Evolutionary conservation across 2,113 vertebrate species (phyloP).

Genomic region (Equus quagga): DNA sequence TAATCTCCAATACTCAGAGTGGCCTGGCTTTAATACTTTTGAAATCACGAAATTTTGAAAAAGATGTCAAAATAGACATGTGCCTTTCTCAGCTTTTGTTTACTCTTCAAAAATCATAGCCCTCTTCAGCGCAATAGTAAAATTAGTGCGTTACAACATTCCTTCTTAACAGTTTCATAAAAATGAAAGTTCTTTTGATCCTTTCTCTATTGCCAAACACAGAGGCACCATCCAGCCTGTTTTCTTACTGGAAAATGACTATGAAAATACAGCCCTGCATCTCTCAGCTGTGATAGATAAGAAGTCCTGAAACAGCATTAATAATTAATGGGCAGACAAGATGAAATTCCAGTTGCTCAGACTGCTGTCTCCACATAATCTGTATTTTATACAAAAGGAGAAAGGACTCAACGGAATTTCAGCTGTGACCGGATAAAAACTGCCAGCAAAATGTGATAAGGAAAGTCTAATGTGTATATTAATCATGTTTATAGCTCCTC

Average conservation of each 20-base stretch:
- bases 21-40: neutral
- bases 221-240: conserved; percentile 76
- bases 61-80: neutral
- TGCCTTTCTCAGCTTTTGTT: conserved; percentile 11
- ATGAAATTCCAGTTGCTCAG: conserved; percentile 92
- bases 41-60: neutral
- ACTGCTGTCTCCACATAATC: conserved; percentile 94
- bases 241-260: conserved; percentile 84
- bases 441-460: conserved; percentile 93
- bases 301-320: conserved; percentile 89
- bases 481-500: conserved; percentile 94
- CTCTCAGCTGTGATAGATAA: conserved; percentile 89
- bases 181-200: conserved; percentile 69
- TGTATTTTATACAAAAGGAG: conserved; percentile 93
- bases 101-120: neutral
- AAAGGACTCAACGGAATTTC: conserved; percentile 91
- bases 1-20: neutral
- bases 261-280: conserved; percentile 86
- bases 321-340: conserved; percentile 93
- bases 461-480: conserved; percentile 93
- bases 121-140: neutral
- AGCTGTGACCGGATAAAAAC: conserved; percentile 92
- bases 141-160: conserved; percentile 29
- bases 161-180: conserved; percentile 60
- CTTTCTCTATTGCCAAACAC: conserved; percentile 72